Evolutionary conservation across 2,888 invertebrate species (phyloP), one percentile per base, ranked within the genome.

Genomic region (Folsomia candida): DNA sequence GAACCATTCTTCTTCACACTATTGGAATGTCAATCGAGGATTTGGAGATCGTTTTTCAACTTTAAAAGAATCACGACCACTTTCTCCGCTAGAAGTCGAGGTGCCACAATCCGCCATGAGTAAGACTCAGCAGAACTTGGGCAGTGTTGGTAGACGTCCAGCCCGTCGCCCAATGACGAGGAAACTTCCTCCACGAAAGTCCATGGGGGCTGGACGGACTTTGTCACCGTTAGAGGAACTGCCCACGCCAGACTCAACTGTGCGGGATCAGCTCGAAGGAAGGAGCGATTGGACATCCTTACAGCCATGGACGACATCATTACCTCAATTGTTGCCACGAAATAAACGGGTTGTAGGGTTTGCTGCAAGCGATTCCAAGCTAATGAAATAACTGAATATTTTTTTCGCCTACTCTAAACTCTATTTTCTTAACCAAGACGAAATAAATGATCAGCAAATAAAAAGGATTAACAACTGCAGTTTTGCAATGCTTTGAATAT

Each of bases 181-280:
- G 20, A 58, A 37, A n/a, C 37, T 29, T 22, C 67, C 24, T 37
- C 63, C 63, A 2, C 2, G 63, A 51, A 14, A 14, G n/a, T 11
- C 29, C 9, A 3, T 24, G 18, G 61, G 37, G 27, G 29, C 37
- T 47, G 71, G 71, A 18, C 28, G 74, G 24, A 69, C 71, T 3
- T 64, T 74, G 26, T 71, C 71, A n/a, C 74, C 74, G 11, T 51
- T 74, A 4, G 67, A 71, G 25, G 74, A 74, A 26, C 58, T 73
- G 0, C 70, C 68, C 18, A 73, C 73, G 11, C 73, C 73, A 25
- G 73, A 73, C 11, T 71, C 73, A 0, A 47, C 54, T 6, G n/a
- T 22, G 4, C 6, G 57, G 14, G 37, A 37, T 37, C 37, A 4
- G 37, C 4, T 9, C n/a, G 57, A 57, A 57, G 57, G 57, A n/a